Percentiles rank a stretch among this genome's conserved stretches.
Conservation (phyloP, 2,113 vertebrate species). For the Megaceryle maxima region DNA sequence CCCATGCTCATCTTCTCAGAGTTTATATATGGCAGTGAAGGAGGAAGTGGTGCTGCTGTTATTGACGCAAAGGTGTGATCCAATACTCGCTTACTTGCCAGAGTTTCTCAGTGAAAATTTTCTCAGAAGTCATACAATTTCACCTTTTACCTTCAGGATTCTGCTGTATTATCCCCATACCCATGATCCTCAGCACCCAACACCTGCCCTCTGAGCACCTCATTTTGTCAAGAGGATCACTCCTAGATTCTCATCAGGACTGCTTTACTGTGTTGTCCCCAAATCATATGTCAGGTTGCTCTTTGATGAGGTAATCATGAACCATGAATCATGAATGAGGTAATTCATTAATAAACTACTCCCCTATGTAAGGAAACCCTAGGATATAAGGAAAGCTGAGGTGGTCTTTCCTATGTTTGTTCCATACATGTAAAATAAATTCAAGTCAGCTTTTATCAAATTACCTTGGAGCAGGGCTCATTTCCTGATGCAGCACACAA, state of each 20-base stretch:
- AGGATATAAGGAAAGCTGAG: neutral
- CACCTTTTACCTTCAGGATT: neutral
- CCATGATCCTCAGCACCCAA: neutral
- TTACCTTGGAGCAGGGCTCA: neutral
- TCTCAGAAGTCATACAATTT: neutral
- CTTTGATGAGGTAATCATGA: neutral
- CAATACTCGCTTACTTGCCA: neutral
- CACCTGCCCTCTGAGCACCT: neutral
- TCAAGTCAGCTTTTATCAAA: neutral
- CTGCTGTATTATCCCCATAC: neutral
- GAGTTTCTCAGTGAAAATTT: neutral
- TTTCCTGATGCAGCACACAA: neutral
- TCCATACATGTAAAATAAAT: neutral
- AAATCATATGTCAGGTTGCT: fast-evolving
- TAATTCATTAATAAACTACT: neutral
- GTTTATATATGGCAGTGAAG: neutral
- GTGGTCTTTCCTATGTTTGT: neutral
- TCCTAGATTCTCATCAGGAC: neutral
- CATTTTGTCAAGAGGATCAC: neutral
- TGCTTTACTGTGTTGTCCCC: neutral
- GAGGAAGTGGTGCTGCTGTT: neutral
- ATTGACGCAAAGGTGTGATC: neutral
- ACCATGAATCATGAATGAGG: neutral
- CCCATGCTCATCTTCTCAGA: neutral
- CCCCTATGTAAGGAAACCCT: neutral